phyloP scores from a whole-genome alignment of 2,797 vertebrate genomes.

The Intellagama lesueurii region DNA sequence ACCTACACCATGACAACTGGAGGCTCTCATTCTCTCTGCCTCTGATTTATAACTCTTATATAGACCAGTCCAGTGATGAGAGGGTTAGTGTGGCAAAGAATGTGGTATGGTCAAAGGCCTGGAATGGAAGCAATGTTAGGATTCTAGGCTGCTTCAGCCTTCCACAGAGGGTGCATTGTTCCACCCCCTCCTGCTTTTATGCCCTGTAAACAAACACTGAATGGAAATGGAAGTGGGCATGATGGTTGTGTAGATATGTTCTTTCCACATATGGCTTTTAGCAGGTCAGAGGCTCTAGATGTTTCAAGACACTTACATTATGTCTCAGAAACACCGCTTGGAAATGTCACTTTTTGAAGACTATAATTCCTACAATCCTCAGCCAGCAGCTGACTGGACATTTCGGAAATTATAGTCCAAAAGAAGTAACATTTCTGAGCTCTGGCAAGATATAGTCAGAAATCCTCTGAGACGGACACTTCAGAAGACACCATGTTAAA shows the following conservation, averaged over 20 bases:
- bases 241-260: not conserved
- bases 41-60: not conserved
- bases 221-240: conserved; percentile 6
- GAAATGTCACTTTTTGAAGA: too few species aligned
- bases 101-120: conserved; percentile 39
- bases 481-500: not conserved
- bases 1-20: not conserved
- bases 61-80: conserved; percentile 19
- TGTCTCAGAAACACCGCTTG: not conserved
- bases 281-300: not conserved
- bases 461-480: not conserved
- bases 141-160: conserved; percentile 35
- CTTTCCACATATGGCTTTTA: conserved; percentile 11
- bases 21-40: not conserved
- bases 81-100: conserved; percentile 41
- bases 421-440: too few species aligned
- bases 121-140: conserved; percentile 55
- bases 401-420: not conserved
- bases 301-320: not conserved
- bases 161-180: conserved; percentile 65
- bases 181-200: not conserved
- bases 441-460: not conserved
- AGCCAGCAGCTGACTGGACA: not conserved
- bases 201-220: conserved; percentile 4
- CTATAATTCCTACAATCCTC: not conserved